Evolutionary conservation across 2,888 invertebrate species (phyloP).

Genomic region (Eulithis testata): DNA sequence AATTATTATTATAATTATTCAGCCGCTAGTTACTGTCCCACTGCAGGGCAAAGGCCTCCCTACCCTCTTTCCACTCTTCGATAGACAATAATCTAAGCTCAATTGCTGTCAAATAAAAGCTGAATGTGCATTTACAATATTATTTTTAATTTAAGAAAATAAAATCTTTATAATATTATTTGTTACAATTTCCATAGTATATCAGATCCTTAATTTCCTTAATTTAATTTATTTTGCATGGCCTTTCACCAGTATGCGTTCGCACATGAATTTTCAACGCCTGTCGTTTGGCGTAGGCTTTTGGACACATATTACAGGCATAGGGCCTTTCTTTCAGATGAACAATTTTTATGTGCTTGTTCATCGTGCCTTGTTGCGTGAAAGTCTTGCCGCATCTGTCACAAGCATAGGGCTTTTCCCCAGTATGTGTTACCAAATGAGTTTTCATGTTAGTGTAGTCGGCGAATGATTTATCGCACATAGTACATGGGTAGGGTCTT

Average conservation of each 20-base stretch:
- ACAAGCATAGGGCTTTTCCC: slow-evolving; percentile 22
- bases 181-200: background rate
- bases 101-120: too few relatives aligned
- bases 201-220: background rate
- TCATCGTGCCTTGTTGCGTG: slow-evolving; percentile 31
- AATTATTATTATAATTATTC: too few relatives aligned
- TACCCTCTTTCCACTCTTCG: too few relatives aligned
- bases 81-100: too few relatives aligned
- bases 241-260: slow-evolving; percentile 29
- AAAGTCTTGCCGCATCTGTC: slow-evolving; percentile 28
- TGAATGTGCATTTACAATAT: too few relatives aligned
- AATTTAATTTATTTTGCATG: slow-evolving; percentile 6
- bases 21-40: too few relatives aligned
- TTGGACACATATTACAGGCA: slow-evolving; percentile 29
- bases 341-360: slow-evolving; percentile 28
- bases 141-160: too few relatives aligned
- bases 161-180: too few relatives aligned
- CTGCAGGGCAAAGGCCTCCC: too few relatives aligned
- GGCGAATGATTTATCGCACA: slow-evolving; percentile 28
- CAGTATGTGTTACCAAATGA: slow-evolving; percentile 27
- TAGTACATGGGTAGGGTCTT: slow-evolving; percentile 24
- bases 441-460: slow-evolving; percentile 31
- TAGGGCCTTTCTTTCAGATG: slow-evolving; percentile 25
- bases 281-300: slow-evolving; percentile 24
- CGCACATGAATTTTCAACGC: slow-evolving; percentile 22